A percentile compares a stretch with the other conserved stretches of the same genome.
Conservation (phyloP, 2,888 invertebrate genomes). For the Perithous albicinctus region DNA sequence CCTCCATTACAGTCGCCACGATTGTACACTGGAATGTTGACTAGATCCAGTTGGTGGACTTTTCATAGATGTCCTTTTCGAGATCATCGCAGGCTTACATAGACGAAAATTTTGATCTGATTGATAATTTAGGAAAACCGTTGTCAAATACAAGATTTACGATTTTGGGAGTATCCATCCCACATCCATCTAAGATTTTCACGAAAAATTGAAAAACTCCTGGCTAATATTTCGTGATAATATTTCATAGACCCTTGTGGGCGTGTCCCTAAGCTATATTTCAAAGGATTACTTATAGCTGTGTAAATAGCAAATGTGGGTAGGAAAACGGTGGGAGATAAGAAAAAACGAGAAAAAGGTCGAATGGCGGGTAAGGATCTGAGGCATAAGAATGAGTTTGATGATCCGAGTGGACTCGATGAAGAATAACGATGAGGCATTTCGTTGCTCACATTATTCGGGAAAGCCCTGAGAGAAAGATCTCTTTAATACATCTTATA, state of each 20-base stretch:
- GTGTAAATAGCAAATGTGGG: background rate
- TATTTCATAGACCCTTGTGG: background rate
- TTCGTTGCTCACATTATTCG: constrained; percentile 24
- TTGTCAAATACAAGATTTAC: background rate
- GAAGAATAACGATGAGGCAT: constrained; percentile 52
- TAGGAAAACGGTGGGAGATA: background rate
- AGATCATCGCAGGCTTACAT: no score
- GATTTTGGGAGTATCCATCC: background rate
- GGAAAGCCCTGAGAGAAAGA: background rate
- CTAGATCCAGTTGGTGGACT: no score
- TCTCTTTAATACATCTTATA: constrained; percentile 66
- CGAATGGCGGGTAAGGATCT: constrained; percentile 6
- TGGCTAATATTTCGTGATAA: background rate
- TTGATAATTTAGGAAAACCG: background rate
- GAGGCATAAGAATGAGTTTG: constrained; percentile 15
- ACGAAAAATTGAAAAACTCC: background rate
- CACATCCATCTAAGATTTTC: background rate
- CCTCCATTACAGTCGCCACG: no score
- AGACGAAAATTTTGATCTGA: background rate
- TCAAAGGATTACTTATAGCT: background rate
- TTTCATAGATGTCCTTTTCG: no score
- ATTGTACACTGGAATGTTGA: no score
- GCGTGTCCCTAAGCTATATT: constrained; percentile 5
- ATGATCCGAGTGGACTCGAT: constrained; percentile 45
- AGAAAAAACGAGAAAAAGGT: constrained; percentile 16